Evolutionary conservation across 2,888 invertebrate species (phyloP), one percentile per base, ranked within the genome.

Genomic region (Caenorhabditis becei): DNA sequence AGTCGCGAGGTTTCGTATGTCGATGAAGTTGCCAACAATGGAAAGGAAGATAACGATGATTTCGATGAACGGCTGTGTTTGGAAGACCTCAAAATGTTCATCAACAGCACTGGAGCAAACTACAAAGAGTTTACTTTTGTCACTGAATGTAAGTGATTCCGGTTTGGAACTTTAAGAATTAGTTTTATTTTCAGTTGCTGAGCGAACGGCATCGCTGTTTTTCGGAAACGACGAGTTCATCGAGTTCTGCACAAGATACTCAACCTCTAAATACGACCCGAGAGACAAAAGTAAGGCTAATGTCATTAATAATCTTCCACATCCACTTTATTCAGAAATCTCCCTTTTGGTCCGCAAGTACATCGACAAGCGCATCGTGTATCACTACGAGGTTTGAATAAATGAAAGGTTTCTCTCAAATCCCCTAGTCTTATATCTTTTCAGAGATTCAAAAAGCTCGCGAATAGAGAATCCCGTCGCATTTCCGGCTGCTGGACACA

Each of bases 361-460:
- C 26, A 61, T 67, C n/a, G 75, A 75, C 54, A 47, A 49, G 0
- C 51, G 75, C 41, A 61, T 75, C 18, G 66, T 75, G 1, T 61
- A 44, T 54, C 75, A 75, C 53, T 75, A 53, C 23, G 59, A 66
- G 65, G 74, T 74, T 5, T 28, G 20, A 1, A 44, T 2, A n/a
- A n/a, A 16, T 23, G 26, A 26, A 18, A 18, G 23, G 54, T 44
- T 16, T 26, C n/a, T 20, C 10, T 58, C 32, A 32, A 2, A 3
- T 47, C 23, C 23, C 24, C 20, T 20, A 23, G 37, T 24, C 7
- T 44, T 4, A 14, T 10, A 18, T 49, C 11, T 32, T 63, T 65
- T 18, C 65, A 74, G 66, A 51, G 53, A n/a, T 75, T 61, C 66
- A 66, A 75, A 66, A 75, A 66, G 24, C 41, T 66, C 0, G 75